Conservation (phyloP, 2,888 invertebrate genomes). For the Cordylochernes scorpioides region DNA sequence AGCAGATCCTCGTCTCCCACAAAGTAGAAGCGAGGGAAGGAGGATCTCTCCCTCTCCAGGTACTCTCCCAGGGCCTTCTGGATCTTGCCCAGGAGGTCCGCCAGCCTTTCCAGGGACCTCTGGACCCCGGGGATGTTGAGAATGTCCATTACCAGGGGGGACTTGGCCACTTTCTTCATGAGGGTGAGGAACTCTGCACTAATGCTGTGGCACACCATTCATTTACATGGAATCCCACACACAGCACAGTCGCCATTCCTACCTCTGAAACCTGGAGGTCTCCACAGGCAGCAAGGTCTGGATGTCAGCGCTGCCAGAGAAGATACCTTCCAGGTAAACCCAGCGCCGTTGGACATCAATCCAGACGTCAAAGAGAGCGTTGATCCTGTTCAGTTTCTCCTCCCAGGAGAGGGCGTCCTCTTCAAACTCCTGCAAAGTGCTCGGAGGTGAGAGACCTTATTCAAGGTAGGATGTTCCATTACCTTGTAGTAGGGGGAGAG, state of each 20-base stretch:
- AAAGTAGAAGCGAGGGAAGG: conserved; percentile 94
- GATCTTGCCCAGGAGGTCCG: conserved; percentile 88
- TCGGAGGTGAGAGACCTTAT: too few relatives aligned
- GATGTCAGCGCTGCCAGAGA: conserved; percentile 96
- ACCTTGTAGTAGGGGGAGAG: conserved; percentile 94
- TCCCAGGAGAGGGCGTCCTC: conserved; percentile 98
- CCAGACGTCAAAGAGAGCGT: conserved; percentile 96
- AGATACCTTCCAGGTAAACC: conserved; percentile 98
- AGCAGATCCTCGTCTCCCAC: conserved; percentile 97
- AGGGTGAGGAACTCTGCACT: conserved; percentile 91
- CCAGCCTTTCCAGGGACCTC: conserved; percentile 72
- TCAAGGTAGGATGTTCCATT: too few relatives aligned
- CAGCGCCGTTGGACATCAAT: conserved; percentile 97
- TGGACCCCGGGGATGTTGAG: conserved; percentile 82
- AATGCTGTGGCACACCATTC: conserved; percentile 20
- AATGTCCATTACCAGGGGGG: conserved; percentile 95
- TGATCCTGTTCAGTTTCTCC: conserved; percentile 90
- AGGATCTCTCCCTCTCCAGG: conserved; percentile 81
- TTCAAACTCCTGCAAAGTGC: conserved; percentile 89
- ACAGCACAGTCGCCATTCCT: too few relatives aligned
- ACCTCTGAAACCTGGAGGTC: conserved; percentile 83
- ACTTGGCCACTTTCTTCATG: conserved; percentile 95
- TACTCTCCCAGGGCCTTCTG: conserved; percentile 99
- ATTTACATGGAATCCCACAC: too few relatives aligned
- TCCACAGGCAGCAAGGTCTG: conserved; percentile 86